Base-by-base conservation (phyloP, 2,888 invertebrate species). In the Ecliptopera silaceata region DNA sequence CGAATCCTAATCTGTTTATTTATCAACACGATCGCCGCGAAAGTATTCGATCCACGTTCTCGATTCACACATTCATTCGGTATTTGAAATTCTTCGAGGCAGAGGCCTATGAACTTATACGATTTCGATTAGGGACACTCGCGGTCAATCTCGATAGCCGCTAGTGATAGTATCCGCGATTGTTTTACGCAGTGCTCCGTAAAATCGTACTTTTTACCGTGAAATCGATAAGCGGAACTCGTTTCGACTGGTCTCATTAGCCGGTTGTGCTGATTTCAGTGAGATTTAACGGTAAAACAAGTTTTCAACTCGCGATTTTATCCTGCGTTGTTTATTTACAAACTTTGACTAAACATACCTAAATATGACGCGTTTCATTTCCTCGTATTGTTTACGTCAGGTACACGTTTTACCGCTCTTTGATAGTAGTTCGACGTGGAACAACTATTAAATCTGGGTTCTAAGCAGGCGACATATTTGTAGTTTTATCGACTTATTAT, bases 31-130 rank as follows among this genome's bases (percentile, higher is more conserved):
- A 85, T 77, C 74, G 68, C 68, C 77, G 74, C 69, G 78, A 77
- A 69, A 69, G 75, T 80, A 90, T 89, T 88, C 90, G 77, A 81
- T 81, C 62, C 90, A 88, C 91, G 91, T 88, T 75, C 79, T 69
- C 80, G 79, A 85, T 88, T 89, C 89, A 86, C 88, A 88, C 90
- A 88, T 86, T 76, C 77, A 74, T 80, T 83, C 80, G 77, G 79
- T 80, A 77, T 78, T 83, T 77, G 77, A 73, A 82, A 88, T 88
- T 83, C 86, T 77, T 77, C 68, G 64, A 64, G 71, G 72, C 61
- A 66, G 66, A 73, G 74, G 77, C 74, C 72, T 79, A 77, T 75
- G 78, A 81, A 79, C 80, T 79, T 77, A 73, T 69, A 69, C 75
- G 75, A 74, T 75, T 75, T 72, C 71, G 70, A 70, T 74, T 70